Evolutionary conservation across 2,113 vertebrate genomes (phyloP).

Genomic region (Pygathrix nemaeus): DNA sequence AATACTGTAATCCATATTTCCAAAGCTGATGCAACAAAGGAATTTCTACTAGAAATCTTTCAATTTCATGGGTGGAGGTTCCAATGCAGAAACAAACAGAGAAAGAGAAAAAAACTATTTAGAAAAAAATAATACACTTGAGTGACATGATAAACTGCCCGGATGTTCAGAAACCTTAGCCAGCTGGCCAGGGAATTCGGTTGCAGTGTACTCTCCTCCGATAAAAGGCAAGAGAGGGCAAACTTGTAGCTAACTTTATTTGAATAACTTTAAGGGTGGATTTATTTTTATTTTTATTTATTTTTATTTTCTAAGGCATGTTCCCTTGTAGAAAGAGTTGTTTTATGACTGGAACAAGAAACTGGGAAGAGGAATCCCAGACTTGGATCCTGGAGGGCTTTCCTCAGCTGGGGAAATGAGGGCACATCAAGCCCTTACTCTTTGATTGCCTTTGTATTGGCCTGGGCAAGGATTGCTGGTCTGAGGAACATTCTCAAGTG

Average conservation of each 20-base stretch:
- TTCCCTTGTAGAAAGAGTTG: not conserved
- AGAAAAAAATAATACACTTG: conserved; percentile 76
- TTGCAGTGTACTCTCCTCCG: not conserved
- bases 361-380: conserved; percentile 26
- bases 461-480: not conserved
- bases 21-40: conserved; percentile 88
- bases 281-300: no score
- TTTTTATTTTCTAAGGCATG: not conserved
- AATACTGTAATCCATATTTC: conserved; percentile 89
- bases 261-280: not conserved
- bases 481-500: not conserved
- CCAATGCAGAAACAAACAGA: conserved; percentile 57
- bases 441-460: not conserved
- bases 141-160: conserved; percentile 73
- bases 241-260: not conserved
- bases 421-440: not conserved
- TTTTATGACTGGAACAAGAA: not conserved
- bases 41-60: conserved; percentile 88
- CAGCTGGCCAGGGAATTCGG: conserved; percentile 61
- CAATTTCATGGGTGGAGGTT: conserved; percentile 87
- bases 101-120: conserved; percentile 61
- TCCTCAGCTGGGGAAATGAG: not conserved
- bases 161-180: conserved; percentile 71
- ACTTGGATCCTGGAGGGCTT: not conserved
- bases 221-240: conserved; percentile 36